phyloP scores from a whole-genome alignment of 2,113 vertebrate genomes.

The Leptodactylus fuscus region DNA sequence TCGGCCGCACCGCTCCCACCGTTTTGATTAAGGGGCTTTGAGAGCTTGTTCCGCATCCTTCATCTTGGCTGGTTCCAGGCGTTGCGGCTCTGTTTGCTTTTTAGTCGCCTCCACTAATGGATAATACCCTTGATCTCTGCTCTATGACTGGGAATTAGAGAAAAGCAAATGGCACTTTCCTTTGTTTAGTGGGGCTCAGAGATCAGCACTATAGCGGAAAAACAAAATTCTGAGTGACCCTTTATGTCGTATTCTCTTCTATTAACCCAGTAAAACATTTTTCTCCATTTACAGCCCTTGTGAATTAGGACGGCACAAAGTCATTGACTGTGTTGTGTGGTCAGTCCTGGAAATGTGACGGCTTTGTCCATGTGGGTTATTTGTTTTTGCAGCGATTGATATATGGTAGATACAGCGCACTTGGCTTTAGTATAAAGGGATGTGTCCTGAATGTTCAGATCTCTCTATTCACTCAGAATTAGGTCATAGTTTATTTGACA shows the following conservation, averaged over 20 bases:
- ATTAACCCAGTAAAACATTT: too few relatives aligned
- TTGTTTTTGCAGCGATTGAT: too few relatives aligned
- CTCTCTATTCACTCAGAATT: too few relatives aligned
- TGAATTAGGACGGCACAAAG: not conserved
- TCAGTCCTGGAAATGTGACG: not conserved
- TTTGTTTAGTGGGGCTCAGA: conserved; percentile 26
- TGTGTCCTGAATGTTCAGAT: too few relatives aligned
- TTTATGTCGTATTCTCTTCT: too few relatives aligned
- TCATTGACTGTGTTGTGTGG: too few relatives aligned
- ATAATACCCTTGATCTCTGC: conserved; percentile 34
- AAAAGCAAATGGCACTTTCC: conserved; percentile 20
- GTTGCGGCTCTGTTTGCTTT: not conserved
- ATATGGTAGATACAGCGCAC: too few relatives aligned
- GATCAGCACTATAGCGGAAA: not conserved
- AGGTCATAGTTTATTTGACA: too few relatives aligned
- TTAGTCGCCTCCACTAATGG: not conserved
- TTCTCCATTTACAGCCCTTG: too few relatives aligned
- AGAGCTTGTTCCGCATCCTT: conserved; percentile 42
- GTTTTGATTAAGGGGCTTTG: not conserved
- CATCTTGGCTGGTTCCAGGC: not conserved
- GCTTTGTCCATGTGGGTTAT: too few relatives aligned
- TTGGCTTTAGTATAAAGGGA: too few relatives aligned
- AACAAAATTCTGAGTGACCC: too few relatives aligned
- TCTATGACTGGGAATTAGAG: conserved; percentile 24
- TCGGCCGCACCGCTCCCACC: not conserved